Base-by-base conservation (phyloP, 1,140 invertebrate species). In the Ooceraea biroi region DNA sequence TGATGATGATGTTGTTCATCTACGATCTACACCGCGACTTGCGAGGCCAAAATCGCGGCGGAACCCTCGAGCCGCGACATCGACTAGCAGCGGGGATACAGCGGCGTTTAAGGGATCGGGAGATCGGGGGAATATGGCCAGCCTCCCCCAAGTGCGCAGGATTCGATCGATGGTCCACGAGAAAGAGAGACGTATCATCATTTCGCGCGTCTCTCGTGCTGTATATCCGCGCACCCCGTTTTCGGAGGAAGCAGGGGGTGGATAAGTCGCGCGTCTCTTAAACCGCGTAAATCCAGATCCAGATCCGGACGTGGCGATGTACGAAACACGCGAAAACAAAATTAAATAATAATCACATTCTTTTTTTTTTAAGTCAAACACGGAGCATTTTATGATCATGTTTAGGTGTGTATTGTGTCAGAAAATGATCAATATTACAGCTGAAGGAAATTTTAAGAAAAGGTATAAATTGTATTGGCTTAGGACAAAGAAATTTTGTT, bases 141-240 rank as follows among this genome's bases (percentile, higher is more conserved):
- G 90, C 85, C 88, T 88, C 84, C 82, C 76, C 66, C 83, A 69
- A 89, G 72, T 69, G 90, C 91, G 91, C 90, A 91, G 84, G 91
- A 65, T 89, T 88, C 90, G 90, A 92, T 92, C 91, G 88, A 92
- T 92, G 87, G 87, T 88, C 86, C 91, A 88, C 69, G 90, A 84
- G 50, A 74, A 50, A 77, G 50, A 27, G 80, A 55, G 76, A 83
- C 41, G 84, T 58, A 46, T 44, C 27, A 14, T 60, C 80, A 58
- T 84, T 27, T 69, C 73, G 44, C 46, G 83, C 19, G 27, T 50
- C 2, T 60, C 86, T 25, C 63, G 36, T 58, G 82, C 61, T 74
- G 71, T 66, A 80, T 83, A 83, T 19, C 46, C 69, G 19, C 82
- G 27, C 46, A 63, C 4, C 41, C 17, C 11, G 0, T 50, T 82